Evolutionary conservation across 2,888 invertebrate genomes (phyloP).

Genomic region (Ichneumon xanthorius): DNA sequence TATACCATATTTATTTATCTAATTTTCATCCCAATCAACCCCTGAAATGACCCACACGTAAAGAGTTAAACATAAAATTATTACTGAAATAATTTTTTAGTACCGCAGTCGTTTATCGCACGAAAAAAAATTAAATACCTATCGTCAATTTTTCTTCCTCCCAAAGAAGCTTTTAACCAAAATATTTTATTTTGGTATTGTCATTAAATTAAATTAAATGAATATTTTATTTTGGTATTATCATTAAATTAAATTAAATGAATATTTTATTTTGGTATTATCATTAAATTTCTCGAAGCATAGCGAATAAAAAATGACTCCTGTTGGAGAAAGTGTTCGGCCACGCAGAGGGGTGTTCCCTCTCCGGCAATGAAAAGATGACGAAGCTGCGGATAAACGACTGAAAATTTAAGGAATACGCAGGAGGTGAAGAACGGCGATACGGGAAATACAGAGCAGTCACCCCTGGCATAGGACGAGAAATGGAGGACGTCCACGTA

Average conservation of each 20-base stretch:
- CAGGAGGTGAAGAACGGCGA: neutral
- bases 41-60: neutral
- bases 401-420: neutral
- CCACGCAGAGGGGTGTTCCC: neutral
- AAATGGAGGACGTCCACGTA: constrained; percentile 7
- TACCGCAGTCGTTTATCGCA: neutral
- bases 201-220: neutral
- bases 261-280: no score
- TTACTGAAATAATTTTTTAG: neutral
- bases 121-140: neutral
- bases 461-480: neutral
- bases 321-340: neutral
- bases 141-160: no score
- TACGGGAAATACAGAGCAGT: neutral
- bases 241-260: neutral
- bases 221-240: neutral
- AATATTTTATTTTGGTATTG: neutral
- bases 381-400: neutral
- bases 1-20: neutral
- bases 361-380: neutral
- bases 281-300: neutral
- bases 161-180: neutral
- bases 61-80: neutral
- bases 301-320: neutral
- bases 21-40: neutral